Conservation (phyloP, 1,140 invertebrate genomes). For the Orius insidiosus region DNA sequence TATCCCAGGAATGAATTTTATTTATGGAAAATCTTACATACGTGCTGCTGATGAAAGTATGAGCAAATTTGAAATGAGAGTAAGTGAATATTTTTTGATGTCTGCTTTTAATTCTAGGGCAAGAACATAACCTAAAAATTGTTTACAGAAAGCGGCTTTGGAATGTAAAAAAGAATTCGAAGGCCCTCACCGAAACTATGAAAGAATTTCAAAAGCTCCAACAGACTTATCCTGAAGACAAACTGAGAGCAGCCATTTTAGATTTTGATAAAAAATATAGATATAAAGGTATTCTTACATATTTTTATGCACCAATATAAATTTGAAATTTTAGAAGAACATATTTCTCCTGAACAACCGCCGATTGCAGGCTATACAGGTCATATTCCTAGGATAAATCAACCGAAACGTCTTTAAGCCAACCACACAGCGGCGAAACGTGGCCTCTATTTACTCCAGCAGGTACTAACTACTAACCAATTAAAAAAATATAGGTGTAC, state of each 20-base stretch:
- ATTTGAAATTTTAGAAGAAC: constrained; percentile 39
- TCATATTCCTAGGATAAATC: constrained; percentile 48
- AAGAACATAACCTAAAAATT: no score
- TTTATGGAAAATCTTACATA: constrained; percentile 49
- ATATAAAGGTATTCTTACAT: constrained; percentile 30
- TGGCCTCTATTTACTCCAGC: constrained; percentile 38
- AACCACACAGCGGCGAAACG: constrained; percentile 43
- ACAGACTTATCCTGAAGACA: constrained; percentile 32
- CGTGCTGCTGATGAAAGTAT: constrained; percentile 49
- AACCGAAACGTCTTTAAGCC: constrained; percentile 44
- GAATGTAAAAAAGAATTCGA: constrained; percentile 15
- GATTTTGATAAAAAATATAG: constrained; percentile 32
- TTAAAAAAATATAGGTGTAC: no score
- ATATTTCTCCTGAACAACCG: constrained; percentile 45
- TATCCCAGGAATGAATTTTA: constrained; percentile 37
- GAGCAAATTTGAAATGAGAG: constrained; percentile 33
- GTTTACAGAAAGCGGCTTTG: constrained; percentile 1
- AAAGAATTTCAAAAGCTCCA: constrained; percentile 33
- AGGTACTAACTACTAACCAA: no score
- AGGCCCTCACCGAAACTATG: constrained; percentile 19
- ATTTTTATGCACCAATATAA: not conserved
- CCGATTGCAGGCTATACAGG: constrained; percentile 55
- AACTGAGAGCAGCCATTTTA: constrained; percentile 28
- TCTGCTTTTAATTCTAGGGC: no score
- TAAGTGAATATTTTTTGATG: no score